These are phyloP conservation scores for Ethmia dodecea DNA, from an alignment of 2,888 invertebrate species.

Conservation along the genomic window DNA sequence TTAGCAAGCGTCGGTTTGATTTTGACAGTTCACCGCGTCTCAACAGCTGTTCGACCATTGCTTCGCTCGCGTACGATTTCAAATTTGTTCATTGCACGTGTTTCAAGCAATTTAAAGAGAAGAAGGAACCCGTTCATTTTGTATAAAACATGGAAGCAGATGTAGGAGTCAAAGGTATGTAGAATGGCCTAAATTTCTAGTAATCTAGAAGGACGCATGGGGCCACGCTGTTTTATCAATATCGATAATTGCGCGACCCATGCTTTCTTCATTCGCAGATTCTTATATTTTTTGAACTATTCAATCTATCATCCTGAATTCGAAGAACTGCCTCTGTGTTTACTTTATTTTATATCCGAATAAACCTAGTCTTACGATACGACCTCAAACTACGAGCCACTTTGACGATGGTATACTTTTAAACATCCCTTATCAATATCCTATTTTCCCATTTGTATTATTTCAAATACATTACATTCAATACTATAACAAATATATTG, in stretches of 20 bases:
- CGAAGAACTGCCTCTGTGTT: too few species aligned
- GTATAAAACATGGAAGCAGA: constrained; percentile 53
- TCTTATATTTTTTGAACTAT: too few species aligned
- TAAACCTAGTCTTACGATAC: too few species aligned
- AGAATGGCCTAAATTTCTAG: constrained; percentile 13
- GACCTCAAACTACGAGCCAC: too few species aligned
- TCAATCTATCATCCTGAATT: too few species aligned
- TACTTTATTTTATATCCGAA: too few species aligned
- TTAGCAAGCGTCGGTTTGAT: constrained; percentile 44
- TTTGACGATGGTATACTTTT: too few species aligned
- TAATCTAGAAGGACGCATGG: constrained; percentile 8
- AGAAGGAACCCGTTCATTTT: constrained; percentile 19
- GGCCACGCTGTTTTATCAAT: constrained; percentile 18
- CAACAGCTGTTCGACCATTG: constrained; percentile 64
- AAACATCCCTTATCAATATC: too few species aligned
- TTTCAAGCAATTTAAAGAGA: constrained; percentile 28
- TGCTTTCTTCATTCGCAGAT: constrained; percentile 4
- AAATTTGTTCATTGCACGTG: constrained; percentile 55
- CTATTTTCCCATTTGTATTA: too few species aligned
- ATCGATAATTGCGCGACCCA: constrained; percentile 2
- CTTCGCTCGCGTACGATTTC: constrained; percentile 42
- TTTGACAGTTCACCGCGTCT: constrained; percentile 65
- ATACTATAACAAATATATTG: too few species aligned
- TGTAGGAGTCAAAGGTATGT: constrained; percentile 48
- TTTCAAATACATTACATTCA: too few species aligned